Base-by-base conservation (phyloP, 2,113 vertebrate genomes). In the Bucco capensis region DNA sequence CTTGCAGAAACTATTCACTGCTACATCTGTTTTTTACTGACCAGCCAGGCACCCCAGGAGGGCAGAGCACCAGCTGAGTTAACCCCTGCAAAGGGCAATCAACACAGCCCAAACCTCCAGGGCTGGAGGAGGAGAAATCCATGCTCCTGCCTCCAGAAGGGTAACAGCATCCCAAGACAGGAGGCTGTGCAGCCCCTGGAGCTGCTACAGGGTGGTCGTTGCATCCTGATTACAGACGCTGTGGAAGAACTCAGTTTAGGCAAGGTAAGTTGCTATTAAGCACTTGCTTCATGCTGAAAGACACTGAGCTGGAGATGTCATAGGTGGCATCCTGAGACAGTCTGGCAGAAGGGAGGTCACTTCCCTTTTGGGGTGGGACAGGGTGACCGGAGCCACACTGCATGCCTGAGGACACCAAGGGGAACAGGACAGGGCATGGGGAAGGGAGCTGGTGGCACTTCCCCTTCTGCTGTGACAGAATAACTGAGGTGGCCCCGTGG, bases 101-200 rank as follows among this genome's bases (percentile, higher is more conserved):
- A 61, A 21, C 54, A 72, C 46, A 35, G 44, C 40, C 44, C 53
- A 15, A 3, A 37, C 6, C 49, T 37, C 30, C 79, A 31, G 33
- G 53, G 24, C 42, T 5, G 2, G 25, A 60, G 49, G 1, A 8
- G 35, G 16, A 64, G 42, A 58, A 74, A 37, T 18, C 38, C 13
- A 2, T 1, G 2, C 21, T 66, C 30, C 38, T 5, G 6, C 15
- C 73, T 28, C 2, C 0, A 8, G 35, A 40, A 19, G 47, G 25
- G 19, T 2, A 1, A 49, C n/a, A 69, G 64, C 64, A n/a, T 24
- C 25, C 35, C 5, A 7, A 57, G 65, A 7, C 31, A 22, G 2
- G 38, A 49, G 42, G 70, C 50, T 49, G 54, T 2, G 0, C 2
- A 2, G 65, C 44, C 57, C 5, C 0, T 0, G 2, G 47, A 33